Base-by-base conservation (phyloP, 2,797 vertebrate genomes). In the Argyrosomus regius region DNA sequence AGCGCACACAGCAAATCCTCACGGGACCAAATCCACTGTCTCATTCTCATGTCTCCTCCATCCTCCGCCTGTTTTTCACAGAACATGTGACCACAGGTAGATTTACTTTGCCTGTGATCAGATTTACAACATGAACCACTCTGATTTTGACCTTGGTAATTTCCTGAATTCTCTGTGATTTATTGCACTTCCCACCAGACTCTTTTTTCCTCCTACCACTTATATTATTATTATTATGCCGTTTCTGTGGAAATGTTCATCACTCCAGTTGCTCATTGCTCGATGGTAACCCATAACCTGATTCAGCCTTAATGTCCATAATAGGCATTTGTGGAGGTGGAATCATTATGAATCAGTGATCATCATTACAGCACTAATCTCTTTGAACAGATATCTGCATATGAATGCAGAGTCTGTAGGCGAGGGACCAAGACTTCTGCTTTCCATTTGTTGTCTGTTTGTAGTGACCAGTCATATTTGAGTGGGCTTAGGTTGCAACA, bases 1-100 rank as follows among this genome's bases (percentile, higher is more conserved):
- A 83, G 80, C 73, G 71, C 80, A 75, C 73, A 18, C 81, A 83
- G 65, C 75, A 72, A 62, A 80, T 67, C 61, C 67, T 80, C 63
- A 75, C 63, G 3, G 75, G 69, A 78, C 77, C 46, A 50, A 71
- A 82, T 50, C 78, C 26, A 68, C 72, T 77, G 75, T 72, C 65
- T 81, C 78, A 75, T 54, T 64, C 60, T 50, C 59, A n/a, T 11
- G 17, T 69, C 57, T 46, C 74, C 20, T 69, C 26, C 50, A 45
- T 53, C 63, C 61, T 57, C 62, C 69, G 22, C 11, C 6, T 45
- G 26, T 31, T n/a, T 24, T 17, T 10, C n/a, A 22, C 6, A 26
- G 26, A 65, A 48, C 20, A 16, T 28, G 5, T 35, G 14, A 71
- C 10, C 24, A 6, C 53, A 45, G 22, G 26, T 11, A 11, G 48